Conservation (phyloP, 2,888 invertebrate genomes). For the Dioctria rufipes region DNA sequence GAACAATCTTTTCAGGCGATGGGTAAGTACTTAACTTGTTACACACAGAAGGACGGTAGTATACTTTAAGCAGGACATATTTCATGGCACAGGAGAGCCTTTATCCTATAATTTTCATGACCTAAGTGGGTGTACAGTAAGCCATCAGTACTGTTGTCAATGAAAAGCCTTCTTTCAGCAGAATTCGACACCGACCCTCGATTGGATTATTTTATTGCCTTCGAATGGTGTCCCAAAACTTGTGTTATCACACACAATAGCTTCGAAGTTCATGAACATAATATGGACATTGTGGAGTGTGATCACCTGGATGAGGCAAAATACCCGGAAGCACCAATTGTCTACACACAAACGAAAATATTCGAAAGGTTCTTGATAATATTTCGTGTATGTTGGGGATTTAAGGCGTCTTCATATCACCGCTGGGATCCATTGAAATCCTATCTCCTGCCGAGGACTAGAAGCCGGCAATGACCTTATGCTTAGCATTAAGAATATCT, state of each 20-base stretch:
- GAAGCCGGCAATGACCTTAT: slow-evolving; percentile 5
- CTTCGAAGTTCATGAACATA: slow-evolving; percentile 15
- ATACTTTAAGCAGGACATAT: neutral
- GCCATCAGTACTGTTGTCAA: neutral
- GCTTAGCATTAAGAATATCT: slow-evolving; percentile 24
- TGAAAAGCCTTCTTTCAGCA: slow-evolving; percentile 26
- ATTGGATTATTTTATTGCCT: slow-evolving; percentile 40
- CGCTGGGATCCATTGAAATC: slow-evolving; percentile 31
- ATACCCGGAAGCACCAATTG: slow-evolving; percentile 29
- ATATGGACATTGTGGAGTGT: slow-evolving; percentile 19
- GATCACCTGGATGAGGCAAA: slow-evolving; percentile 12
- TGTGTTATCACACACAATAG: slow-evolving; percentile 19
- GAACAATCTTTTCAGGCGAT: neutral
- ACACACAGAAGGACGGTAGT: neutral
- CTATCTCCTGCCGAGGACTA: neutral
- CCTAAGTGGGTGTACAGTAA: neutral
- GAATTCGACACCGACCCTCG: slow-evolving; percentile 23
- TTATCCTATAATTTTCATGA: slow-evolving; percentile 39
- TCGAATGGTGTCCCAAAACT: slow-evolving; percentile 31
- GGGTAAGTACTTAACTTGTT: slow-evolving; percentile 6
- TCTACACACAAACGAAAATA: slow-evolving; percentile 35
- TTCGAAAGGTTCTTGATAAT: slow-evolving; percentile 11
- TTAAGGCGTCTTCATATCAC: neutral
- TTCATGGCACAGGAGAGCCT: slow-evolving; percentile 18
- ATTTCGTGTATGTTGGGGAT: neutral